Evolutionary conservation across 1,140 invertebrate species (phyloP).

Genomic region (Brachionus asplanchnoidis): DNA sequence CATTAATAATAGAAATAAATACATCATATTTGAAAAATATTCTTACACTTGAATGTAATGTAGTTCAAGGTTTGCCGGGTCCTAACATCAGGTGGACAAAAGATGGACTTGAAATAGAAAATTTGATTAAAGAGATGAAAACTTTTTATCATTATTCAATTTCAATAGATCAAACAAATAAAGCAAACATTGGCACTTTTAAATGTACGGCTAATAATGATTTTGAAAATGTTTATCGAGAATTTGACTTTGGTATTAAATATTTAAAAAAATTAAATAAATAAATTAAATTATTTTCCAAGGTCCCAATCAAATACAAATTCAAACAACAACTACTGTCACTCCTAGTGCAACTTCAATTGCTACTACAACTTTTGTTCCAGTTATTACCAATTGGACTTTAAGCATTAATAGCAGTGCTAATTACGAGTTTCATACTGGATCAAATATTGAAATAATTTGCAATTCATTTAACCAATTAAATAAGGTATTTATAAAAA

Average conservation of each 20-base stretch:
- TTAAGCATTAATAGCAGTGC: background rate
- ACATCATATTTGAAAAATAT: background rate
- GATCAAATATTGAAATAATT: background rate
- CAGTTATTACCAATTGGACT: background rate
- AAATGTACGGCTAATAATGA: slow-evolving; percentile 8
- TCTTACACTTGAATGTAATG: background rate
- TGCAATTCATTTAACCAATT: background rate
- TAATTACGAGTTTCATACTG: background rate
- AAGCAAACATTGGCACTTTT: background rate
- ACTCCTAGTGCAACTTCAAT: background rate
- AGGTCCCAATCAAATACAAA: background rate
- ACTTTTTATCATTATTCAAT: background rate
- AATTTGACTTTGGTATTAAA: background rate
- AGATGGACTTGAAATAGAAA: background rate
- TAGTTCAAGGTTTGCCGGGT: background rate
- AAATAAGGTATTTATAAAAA: background rate
- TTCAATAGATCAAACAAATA: background rate
- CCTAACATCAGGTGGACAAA: background rate
- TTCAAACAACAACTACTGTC: background rate
- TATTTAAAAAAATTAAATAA: background rate
- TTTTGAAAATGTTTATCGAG: background rate
- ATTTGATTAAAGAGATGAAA: background rate
- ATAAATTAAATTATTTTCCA: background rate
- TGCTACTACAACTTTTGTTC: background rate
- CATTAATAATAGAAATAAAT: background rate